A percentile compares a stretch with the other conserved stretches of the same genome.
These are phyloP conservation scores for Prionace glauca DNA, from an alignment of 2,797 vertebrate species.

Conservation along the genomic window DNA sequence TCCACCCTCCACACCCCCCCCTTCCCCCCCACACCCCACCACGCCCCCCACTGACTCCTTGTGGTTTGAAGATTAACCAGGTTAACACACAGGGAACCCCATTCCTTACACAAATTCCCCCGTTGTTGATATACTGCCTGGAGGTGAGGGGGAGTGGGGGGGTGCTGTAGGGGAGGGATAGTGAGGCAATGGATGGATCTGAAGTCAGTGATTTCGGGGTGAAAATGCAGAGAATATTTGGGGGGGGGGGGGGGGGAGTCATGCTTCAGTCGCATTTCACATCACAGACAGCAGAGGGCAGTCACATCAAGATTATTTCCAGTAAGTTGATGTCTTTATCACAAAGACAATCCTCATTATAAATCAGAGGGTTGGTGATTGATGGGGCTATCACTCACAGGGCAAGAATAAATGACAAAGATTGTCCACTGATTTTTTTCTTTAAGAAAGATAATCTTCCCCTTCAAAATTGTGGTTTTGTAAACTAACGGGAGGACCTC, in stretches of 20 bases:
- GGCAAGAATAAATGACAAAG: background rate
- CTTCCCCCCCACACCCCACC: too few relatives aligned
- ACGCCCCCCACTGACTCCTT: background rate
- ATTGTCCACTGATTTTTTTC: background rate
- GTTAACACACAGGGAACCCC: background rate
- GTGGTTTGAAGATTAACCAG: background rate
- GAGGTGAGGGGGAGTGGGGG: background rate
- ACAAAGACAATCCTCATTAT: background rate
- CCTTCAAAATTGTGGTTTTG: background rate
- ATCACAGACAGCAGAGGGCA: background rate
- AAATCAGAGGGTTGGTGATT: background rate
- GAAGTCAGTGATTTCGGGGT: background rate
- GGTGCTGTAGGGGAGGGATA: background rate
- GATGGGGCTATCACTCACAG: background rate
- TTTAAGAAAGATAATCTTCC: background rate
- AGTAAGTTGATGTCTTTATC: background rate
- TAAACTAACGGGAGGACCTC: background rate
- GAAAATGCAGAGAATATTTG: too few relatives aligned
- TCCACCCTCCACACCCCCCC: too few relatives aligned
- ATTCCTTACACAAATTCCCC: background rate
- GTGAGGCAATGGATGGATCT: background rate
- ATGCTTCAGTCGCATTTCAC: background rate
- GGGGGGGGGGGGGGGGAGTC: background rate
- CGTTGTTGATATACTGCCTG: background rate
- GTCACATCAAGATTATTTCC: background rate